Evolutionary conservation across 2,888 invertebrate genomes (phyloP).

Genomic region (Drosophila mayaguana): DNA sequence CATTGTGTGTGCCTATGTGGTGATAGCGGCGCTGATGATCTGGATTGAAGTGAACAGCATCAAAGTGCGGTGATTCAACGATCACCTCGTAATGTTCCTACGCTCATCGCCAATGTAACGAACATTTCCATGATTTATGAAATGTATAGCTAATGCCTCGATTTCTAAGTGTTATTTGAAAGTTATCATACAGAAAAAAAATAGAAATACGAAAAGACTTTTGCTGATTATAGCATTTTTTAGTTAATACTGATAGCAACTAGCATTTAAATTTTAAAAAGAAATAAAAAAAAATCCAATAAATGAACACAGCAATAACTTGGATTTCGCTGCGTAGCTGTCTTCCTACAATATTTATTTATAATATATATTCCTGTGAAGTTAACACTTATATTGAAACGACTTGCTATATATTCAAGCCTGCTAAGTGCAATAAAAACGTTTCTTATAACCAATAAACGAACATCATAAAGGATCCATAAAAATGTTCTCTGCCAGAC

Average conservation of each 20-base stretch:
- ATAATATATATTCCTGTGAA: background rate
- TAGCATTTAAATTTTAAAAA: constrained; percentile 30
- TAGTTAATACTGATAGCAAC: constrained; percentile 38
- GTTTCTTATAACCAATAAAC: constrained; percentile 53
- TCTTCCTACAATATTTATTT: background rate
- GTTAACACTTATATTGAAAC: constrained; percentile 1
- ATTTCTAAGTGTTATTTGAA: constrained; percentile 52
- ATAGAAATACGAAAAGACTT: constrained; percentile 24
- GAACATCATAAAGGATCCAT: constrained; percentile 21
- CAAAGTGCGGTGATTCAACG: constrained; percentile 67
- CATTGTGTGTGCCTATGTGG: constrained; percentile 63
- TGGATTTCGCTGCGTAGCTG: constrained; percentile 7
- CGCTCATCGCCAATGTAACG: background rate
- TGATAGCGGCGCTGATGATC: constrained; percentile 63
- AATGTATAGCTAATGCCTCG: constrained; percentile 13
- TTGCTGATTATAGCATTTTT: constrained; percentile 33
- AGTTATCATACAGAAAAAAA: constrained; percentile 28
- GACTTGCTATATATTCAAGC: constrained; percentile 19
- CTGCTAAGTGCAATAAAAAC: constrained; percentile 45
- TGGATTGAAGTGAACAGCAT: constrained; percentile 77
- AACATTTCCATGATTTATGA: constrained; percentile 6
- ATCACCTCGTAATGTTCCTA: background rate
- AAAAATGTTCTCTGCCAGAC: constrained; percentile 21
- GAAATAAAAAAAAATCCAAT: background rate
- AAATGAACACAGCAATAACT: constrained; percentile 11